Conservation (phyloP, 2,797 vertebrate species). For the Fundulus diaphanus region DNA sequence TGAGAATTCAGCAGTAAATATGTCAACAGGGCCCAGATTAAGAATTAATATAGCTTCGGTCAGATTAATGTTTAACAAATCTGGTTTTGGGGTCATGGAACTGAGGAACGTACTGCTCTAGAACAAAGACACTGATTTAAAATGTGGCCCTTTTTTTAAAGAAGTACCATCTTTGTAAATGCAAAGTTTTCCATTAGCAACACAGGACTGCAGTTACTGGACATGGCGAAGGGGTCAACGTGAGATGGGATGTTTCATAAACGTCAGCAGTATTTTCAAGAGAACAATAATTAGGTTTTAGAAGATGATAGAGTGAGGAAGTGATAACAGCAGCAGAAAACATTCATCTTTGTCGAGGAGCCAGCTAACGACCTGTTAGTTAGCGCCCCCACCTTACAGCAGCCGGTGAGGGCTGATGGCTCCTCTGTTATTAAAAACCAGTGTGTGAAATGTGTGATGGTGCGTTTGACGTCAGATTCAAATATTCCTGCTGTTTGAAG, state of each 20-base stretch:
- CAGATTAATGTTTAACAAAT: too few relatives aligned
- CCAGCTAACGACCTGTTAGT: constrained; percentile 29
- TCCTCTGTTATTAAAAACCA: constrained; percentile 10
- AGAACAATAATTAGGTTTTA: background rate
- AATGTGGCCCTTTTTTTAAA: too few relatives aligned
- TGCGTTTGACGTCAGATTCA: constrained; percentile 8
- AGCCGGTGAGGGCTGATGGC: constrained; percentile 2
- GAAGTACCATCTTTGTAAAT: too few relatives aligned
- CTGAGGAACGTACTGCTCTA: too few relatives aligned
- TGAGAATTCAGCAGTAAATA: too few relatives aligned
- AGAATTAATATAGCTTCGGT: too few relatives aligned
- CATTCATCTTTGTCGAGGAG: background rate
- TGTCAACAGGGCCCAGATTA: too few relatives aligned
- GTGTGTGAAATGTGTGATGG: background rate
- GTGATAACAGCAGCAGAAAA: background rate
- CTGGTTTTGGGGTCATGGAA: too few relatives aligned
- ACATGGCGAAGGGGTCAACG: background rate
- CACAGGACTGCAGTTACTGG: background rate
- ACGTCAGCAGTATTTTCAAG: background rate
- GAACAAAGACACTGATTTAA: too few relatives aligned
- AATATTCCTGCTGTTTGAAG: constrained; percentile 33
- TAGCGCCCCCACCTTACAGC: constrained; percentile 20
- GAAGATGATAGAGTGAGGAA: background rate
- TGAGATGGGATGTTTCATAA: background rate
- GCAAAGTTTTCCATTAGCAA: too few relatives aligned